A percentile compares a stretch with the other conserved stretches of the same genome.
These are phyloP conservation scores for Psittacus erithacus DNA, from an alignment of 2,113 vertebrate genomes.

Conservation along the genomic window DNA sequence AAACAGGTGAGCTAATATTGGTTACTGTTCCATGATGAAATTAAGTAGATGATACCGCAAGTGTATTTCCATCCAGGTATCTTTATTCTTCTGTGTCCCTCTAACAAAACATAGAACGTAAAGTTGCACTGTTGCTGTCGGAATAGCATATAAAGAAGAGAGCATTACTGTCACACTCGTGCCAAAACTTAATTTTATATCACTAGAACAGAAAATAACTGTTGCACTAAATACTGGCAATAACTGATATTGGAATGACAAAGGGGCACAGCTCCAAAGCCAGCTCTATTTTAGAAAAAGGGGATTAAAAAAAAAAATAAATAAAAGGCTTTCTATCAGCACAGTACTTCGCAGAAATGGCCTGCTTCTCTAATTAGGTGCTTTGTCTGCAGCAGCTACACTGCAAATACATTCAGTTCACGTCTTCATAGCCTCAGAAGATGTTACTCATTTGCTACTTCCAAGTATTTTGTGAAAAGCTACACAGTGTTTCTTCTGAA, in stretches of 20 bases:
- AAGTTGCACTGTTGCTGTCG: background rate
- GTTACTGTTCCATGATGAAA: background rate
- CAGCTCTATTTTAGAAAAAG: background rate
- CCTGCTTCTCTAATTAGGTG: background rate
- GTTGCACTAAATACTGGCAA: background rate
- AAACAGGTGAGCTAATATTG: background rate
- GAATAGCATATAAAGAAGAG: background rate
- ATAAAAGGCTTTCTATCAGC: background rate
- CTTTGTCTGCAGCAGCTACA: background rate
- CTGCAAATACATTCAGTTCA: background rate
- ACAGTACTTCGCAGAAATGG: background rate
- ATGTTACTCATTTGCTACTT: background rate
- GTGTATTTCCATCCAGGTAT: background rate
- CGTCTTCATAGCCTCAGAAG: background rate
- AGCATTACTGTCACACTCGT: background rate
- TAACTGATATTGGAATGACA: background rate
- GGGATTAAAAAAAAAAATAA: too few relatives aligned
- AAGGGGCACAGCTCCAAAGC: background rate
- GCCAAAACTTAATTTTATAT: background rate
- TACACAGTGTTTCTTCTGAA: background rate
- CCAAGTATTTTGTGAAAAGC: background rate
- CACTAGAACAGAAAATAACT: background rate
- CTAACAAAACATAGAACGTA: background rate
- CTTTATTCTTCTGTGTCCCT: background rate
- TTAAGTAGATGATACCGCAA: background rate